Percentiles rank a stretch among this genome's conserved stretches.
These are phyloP conservation scores for Eubasilissa splendida DNA, from an alignment of 2,888 invertebrate genomes.

Conservation along the genomic window DNA sequence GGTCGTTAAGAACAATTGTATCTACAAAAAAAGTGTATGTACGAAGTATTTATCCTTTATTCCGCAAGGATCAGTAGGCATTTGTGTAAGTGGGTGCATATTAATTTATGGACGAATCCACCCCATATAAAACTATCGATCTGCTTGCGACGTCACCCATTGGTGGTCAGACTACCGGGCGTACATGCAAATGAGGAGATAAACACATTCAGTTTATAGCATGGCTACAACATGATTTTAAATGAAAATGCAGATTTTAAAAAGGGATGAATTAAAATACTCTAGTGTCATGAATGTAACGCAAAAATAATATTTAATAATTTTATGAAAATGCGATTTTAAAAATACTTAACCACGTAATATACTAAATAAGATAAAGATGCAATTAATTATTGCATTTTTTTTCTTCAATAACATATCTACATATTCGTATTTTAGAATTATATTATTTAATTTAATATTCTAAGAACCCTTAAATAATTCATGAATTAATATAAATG, in stretches of 20 bases:
- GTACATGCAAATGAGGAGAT: conserved; percentile 28
- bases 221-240: background rate
- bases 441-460: no score
- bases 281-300: no score
- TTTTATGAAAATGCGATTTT: no score
- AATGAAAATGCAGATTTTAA: conserved; percentile 11
- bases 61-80: background rate
- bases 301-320: no score
- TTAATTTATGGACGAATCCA: background rate
- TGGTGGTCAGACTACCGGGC: conserved; percentile 18
- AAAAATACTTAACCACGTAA: no score
- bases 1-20: background rate
- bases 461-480: no score
- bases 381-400: no score
- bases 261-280: background rate
- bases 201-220: background rate
- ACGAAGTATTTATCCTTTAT: background rate
- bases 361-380: no score
- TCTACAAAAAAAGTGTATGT: no score
- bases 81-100: background rate
- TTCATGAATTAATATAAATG: no score
- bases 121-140: conserved; percentile 22
- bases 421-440: no score
- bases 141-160: conserved; percentile 21
- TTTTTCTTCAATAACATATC: no score